phyloP scores from a whole-genome alignment of 2,797 vertebrate species.

The Galagoides demidoff region DNA sequence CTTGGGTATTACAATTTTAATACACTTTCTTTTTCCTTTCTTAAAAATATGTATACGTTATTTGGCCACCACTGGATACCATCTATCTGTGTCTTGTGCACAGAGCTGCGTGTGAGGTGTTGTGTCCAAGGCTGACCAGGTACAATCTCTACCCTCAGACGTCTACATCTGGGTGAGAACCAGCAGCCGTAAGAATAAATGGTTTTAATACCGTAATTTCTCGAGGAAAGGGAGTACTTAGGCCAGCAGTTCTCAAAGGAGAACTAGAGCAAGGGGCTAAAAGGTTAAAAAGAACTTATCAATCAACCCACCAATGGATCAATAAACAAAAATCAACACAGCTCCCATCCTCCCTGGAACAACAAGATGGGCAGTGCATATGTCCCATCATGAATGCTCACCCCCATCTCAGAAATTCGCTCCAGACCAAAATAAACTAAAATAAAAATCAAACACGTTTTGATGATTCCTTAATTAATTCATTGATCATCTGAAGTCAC shows the following conservation, averaged over 20 bases:
- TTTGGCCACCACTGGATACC: too few relatives aligned
- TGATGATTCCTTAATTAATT: neutral
- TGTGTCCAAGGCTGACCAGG: neutral
- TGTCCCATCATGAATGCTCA: neutral
- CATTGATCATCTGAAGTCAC: too few relatives aligned
- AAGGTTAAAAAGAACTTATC: too few relatives aligned
- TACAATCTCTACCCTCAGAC: neutral
- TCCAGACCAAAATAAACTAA: neutral
- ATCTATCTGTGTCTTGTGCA: neutral
- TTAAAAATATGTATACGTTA: too few relatives aligned
- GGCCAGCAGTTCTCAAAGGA: neutral
- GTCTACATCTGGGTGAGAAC: neutral
- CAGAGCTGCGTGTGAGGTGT: rapidly evolving
- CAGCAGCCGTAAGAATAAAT: neutral
- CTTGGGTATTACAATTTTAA: too few relatives aligned
- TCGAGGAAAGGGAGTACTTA: neutral
- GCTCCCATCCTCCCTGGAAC: neutral
- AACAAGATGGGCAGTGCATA: rapidly evolving
- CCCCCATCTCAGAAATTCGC: neutral
- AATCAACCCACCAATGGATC: neutral
- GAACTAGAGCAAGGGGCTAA: neutral
- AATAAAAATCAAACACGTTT: too few relatives aligned
- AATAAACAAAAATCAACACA: neutral
- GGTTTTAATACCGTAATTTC: neutral
- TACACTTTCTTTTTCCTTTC: too few relatives aligned